Evolutionary conservation across 2,113 vertebrate species (phyloP).

Genomic region (Alaudala cheleensis): DNA sequence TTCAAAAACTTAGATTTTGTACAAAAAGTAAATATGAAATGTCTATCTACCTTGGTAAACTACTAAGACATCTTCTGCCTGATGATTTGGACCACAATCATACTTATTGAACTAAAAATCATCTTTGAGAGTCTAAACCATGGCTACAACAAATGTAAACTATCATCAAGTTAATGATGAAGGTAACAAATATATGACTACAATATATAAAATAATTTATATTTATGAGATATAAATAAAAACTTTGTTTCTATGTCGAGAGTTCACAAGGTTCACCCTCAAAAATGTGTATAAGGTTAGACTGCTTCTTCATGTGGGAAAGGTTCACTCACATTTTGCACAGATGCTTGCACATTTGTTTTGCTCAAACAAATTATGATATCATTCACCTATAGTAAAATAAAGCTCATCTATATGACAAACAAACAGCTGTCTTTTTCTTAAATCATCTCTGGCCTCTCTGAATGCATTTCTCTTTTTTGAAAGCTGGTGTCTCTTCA

Average conservation of each 20-base stretch:
- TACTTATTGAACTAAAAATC: neutral
- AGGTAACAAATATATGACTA: neutral
- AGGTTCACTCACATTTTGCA: neutral
- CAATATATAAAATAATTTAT: neutral
- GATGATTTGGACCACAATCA: neutral
- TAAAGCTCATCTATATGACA: neutral
- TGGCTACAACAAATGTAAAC: neutral
- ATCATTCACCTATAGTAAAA: constrained; percentile 2
- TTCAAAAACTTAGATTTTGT: neutral
- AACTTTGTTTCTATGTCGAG: neutral
- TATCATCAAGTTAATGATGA: neutral
- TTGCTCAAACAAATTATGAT: neutral
- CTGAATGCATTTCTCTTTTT: neutral
- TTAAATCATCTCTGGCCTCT: neutral
- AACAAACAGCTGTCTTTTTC: neutral
- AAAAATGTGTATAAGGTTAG: neutral
- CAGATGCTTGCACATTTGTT: constrained; percentile 2
- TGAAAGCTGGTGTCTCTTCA: neutral
- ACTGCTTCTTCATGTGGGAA: neutral
- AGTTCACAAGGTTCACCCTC: neutral
- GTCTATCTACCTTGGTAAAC: neutral
- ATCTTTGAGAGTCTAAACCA: neutral
- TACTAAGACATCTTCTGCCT: neutral
- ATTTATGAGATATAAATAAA: neutral
- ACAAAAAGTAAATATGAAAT: neutral